Conservation (phyloP, 2,113 vertebrate genomes). For the Nematolebias whitei region DNA sequence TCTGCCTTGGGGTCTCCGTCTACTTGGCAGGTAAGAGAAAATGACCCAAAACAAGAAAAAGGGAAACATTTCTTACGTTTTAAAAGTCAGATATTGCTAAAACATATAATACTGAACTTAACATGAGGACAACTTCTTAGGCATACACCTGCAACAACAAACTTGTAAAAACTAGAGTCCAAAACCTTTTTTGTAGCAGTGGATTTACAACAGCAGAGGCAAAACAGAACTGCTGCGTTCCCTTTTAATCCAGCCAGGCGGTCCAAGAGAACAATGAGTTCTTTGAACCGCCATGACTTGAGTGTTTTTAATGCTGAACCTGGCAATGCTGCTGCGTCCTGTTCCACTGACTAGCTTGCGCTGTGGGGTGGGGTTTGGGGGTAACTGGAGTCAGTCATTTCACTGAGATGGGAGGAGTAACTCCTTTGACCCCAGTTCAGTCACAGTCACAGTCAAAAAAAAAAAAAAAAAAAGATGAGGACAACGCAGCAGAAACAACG, state of each 20-base stretch:
- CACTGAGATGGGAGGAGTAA: slow-evolving; percentile 46
- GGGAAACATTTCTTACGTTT: neutral
- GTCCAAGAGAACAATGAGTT: slow-evolving; percentile 70
- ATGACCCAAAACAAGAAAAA: neutral
- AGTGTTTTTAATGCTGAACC: slow-evolving; percentile 70
- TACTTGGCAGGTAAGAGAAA: slow-evolving; percentile 87
- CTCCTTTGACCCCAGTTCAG: slow-evolving; percentile 40
- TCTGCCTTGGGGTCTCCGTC: slow-evolving; percentile 86
- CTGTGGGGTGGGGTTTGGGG: neutral
- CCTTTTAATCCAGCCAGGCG: slow-evolving; percentile 30
- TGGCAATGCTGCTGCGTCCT: slow-evolving; percentile 51
- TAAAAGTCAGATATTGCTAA: neutral
- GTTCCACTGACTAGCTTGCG: slow-evolving; percentile 62
- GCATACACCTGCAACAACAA: neutral
- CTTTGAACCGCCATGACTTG: slow-evolving; percentile 73
- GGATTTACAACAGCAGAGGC: slow-evolving; percentile 27
- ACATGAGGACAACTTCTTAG: neutral
- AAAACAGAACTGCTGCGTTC: slow-evolving; percentile 31
- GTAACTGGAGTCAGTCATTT: slow-evolving; percentile 6
- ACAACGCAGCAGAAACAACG: slow-evolving; percentile 25
- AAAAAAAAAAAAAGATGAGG: slow-evolving; percentile 25
- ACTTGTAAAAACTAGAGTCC: slow-evolving; percentile 5
- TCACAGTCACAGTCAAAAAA: slow-evolving; percentile 20
- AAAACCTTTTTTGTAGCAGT: slow-evolving; percentile 7
- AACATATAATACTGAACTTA: neutral